These are phyloP conservation scores for Xanthia togata DNA, from an alignment of 2,888 invertebrate species.

Conservation along the genomic window DNA sequence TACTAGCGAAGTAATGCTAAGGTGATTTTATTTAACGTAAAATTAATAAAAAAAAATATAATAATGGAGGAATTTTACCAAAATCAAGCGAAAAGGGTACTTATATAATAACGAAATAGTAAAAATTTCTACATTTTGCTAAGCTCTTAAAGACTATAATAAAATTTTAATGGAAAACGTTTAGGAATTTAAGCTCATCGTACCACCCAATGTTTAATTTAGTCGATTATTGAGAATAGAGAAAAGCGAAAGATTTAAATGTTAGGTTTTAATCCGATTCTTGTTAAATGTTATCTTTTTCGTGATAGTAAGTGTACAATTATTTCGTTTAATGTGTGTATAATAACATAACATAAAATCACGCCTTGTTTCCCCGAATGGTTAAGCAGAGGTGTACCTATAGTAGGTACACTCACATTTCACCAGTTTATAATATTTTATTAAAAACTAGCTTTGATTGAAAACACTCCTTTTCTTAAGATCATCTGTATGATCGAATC, in stretches of 20 bases:
- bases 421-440: neutral
- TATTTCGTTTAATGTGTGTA: neutral
- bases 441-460: conserved; percentile 1
- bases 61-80: conserved; percentile 74
- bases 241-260: conserved; percentile 62
- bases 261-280: conserved; percentile 16
- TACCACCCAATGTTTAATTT: conserved; percentile 45
- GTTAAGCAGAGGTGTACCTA: too few species aligned
- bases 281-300: conserved; percentile 5
- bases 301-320: neutral
- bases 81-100: conserved; percentile 79
- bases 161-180: conserved; percentile 62
- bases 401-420: too few species aligned
- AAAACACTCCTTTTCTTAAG: neutral
- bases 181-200: conserved; percentile 64
- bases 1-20: conserved; percentile 64
- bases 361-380: too few species aligned
- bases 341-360: neutral
- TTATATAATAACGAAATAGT: conserved; percentile 73
- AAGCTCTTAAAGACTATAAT: conserved; percentile 73
- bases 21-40: conserved; percentile 68
- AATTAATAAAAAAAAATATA: conserved; percentile 59
- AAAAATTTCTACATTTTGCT: conserved; percentile 77
- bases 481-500: neutral
- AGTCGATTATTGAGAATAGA: conserved; percentile 17